A percentile compares a stretch with the other conserved stretches of the same genome.
Conservation (phyloP, 2,797 vertebrate species). For the Anas capensis region DNA sequence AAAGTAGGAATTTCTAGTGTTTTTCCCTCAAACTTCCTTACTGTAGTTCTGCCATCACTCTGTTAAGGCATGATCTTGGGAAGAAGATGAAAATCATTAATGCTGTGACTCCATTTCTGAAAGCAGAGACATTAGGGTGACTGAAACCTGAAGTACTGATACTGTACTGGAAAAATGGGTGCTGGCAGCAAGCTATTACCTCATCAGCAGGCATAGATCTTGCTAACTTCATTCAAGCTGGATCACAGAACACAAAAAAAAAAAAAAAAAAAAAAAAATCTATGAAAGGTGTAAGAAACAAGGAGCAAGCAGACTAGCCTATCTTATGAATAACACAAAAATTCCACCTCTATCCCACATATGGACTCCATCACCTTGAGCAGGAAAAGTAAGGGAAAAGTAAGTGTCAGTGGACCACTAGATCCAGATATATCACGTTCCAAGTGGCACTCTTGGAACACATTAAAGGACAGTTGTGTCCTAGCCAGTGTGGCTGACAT, state of each 20-base stretch:
- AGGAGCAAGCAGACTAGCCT: not conserved
- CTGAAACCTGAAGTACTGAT: not conserved
- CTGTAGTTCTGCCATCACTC: not conserved
- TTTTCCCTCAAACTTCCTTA: not conserved
- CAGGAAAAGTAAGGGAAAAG: not conserved
- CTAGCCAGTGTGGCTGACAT: not conserved
- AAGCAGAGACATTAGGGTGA: not conserved
- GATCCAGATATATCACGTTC: accelerated
- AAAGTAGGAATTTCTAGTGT: not conserved
- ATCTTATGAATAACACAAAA: not conserved
- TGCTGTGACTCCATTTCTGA: not conserved
- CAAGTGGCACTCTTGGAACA: not conserved
- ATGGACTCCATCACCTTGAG: not conserved
- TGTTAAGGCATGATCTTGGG: not conserved
- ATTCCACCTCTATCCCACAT: not conserved
- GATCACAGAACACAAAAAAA: not conserved
- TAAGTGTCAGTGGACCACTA: not conserved
- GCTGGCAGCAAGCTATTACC: conserved; percentile 22
- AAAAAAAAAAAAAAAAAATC: not conserved
- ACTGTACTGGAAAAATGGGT: not conserved
- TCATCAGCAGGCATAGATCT: not conserved
- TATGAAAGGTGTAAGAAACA: not conserved
- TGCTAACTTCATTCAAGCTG: not conserved
- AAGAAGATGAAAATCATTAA: not conserved
- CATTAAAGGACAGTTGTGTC: not conserved